These are phyloP conservation scores for Pycnonotus jocosus DNA, from an alignment of 2,113 vertebrate species.

Conservation along the genomic window DNA sequence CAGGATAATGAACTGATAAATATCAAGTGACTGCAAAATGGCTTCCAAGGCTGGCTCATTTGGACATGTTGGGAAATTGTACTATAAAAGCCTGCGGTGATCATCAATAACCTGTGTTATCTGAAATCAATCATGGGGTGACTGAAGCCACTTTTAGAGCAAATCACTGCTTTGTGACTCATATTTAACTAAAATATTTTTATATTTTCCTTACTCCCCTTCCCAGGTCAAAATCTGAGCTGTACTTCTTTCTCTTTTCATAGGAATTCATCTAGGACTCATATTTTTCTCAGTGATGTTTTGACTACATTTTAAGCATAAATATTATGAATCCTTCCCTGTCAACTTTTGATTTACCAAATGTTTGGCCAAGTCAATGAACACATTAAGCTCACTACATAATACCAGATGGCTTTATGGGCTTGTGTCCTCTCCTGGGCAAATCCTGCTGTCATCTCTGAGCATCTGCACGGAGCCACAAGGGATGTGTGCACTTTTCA, in stretches of 20 bases:
- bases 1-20: neutral
- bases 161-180: neutral
- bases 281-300: neutral
- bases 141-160: neutral
- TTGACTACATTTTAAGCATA: neutral
- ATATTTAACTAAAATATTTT: neutral
- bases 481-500: constrained; percentile 40
- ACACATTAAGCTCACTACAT: constrained; percentile 15
- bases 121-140: neutral
- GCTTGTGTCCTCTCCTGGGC: constrained; percentile 9
- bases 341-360: constrained; percentile 36
- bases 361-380: constrained; percentile 47
- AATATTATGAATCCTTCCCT: constrained; percentile 33
- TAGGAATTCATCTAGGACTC: neutral
- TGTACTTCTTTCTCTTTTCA: neutral
- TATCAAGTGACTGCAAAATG: neutral
- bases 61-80: neutral
- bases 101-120: neutral
- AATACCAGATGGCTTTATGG: constrained; percentile 36
- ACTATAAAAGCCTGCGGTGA: neutral
- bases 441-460: constrained; percentile 34
- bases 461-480: constrained; percentile 38
- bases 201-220: neutral
- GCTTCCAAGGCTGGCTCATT: neutral
- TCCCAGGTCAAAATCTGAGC: neutral